phyloP scores from a whole-genome alignment of 2,113 vertebrate genomes.

The Eira barbara region DNA sequence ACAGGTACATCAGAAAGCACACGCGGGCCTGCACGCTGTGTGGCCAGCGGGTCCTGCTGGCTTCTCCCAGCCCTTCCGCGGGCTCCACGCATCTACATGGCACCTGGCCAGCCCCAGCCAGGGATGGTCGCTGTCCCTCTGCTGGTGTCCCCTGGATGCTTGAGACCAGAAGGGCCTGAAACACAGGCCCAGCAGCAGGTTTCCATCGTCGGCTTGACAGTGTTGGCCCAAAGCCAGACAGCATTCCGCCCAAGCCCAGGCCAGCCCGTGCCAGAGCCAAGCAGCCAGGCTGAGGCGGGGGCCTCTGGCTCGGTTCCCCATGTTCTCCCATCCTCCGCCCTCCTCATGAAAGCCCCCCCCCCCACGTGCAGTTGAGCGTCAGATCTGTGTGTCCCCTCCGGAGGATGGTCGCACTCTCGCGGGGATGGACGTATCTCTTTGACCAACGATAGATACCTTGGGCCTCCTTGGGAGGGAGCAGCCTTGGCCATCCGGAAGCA shows the following conservation, averaged over 20 bases:
- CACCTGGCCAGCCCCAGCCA: background rate
- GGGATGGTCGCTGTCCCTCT: background rate
- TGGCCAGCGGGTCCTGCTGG: background rate
- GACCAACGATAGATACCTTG: background rate
- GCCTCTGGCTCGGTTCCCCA: background rate
- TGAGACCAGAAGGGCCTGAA: background rate
- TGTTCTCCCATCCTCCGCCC: background rate
- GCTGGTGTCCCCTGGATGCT: background rate
- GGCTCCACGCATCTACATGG: background rate
- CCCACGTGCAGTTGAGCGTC: background rate
- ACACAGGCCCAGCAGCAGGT: background rate
- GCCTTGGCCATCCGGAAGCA: background rate
- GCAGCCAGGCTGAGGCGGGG: background rate
- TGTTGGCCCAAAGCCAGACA: background rate
- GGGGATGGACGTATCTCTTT: background rate
- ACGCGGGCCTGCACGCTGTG: background rate
- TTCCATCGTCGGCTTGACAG: background rate
- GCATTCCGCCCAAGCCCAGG: accelerated
- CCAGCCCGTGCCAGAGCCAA: background rate
- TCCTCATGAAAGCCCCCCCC: background rate
- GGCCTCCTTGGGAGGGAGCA: background rate
- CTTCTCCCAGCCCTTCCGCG: background rate
- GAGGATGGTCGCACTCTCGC: background rate
- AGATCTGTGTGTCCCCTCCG: background rate
- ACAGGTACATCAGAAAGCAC: background rate